These are phyloP conservation scores for Hippocampus guttulatus DNA, from an alignment of 2,113 vertebrate species.

Conservation along the genomic window DNA sequence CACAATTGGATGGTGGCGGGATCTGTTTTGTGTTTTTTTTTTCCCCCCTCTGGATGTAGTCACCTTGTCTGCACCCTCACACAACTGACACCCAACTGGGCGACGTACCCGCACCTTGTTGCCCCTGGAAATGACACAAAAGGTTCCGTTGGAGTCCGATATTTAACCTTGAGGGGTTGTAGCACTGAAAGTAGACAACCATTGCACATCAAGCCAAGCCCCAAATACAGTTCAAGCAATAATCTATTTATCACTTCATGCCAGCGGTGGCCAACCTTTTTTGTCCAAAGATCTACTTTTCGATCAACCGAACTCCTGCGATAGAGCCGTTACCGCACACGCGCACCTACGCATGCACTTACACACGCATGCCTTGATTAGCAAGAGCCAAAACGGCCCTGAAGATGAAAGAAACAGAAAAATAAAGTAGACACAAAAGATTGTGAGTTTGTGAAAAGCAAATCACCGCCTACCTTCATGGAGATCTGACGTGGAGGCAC, in stretches of 20 bases:
- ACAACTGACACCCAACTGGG: background rate
- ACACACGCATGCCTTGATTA: no score
- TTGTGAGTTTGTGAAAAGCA: no score
- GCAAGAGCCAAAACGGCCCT: no score
- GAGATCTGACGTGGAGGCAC: no score
- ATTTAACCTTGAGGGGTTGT: background rate
- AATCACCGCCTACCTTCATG: no score
- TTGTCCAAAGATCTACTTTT: no score
- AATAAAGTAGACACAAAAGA: no score
- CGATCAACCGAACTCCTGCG: no score
- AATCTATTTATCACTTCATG: background rate
- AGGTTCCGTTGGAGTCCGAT: background rate
- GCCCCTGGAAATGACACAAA: background rate
- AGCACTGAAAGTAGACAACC: background rate
- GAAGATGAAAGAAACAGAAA: no score
- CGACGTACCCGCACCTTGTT: background rate
- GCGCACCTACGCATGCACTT: no score
- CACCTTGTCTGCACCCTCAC: background rate
- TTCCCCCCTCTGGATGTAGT: background rate
- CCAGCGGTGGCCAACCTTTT: no score
- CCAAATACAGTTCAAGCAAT: background rate
- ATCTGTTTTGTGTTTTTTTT: constrained; percentile 22
- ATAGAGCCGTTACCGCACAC: no score
- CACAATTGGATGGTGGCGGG: constrained; percentile 41
- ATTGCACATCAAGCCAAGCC: background rate